phyloP scores from a whole-genome alignment of 2,797 vertebrate genomes.

The Kryptolebias ocellatus region DNA sequence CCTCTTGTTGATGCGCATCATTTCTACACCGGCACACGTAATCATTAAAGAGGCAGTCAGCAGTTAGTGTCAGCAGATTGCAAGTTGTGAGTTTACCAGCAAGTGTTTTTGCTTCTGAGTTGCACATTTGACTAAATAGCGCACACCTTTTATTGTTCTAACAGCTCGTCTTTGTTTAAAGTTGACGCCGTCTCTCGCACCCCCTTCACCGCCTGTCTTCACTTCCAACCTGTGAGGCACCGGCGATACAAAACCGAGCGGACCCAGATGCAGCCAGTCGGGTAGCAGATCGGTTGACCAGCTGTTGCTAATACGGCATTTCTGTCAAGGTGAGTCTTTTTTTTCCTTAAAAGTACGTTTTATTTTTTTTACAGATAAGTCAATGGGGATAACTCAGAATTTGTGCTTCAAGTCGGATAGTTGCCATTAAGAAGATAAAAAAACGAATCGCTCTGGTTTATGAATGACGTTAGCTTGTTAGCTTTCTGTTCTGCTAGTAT shows the following conservation, averaged over 20 bases:
- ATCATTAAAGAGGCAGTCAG: no score
- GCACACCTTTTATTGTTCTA: not conserved
- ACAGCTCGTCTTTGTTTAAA: not conserved
- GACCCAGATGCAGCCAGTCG: slow-evolving; percentile 20
- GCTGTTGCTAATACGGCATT: not conserved
- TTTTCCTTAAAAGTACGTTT: accelerated
- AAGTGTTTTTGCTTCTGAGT: no score
- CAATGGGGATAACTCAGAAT: accelerated
- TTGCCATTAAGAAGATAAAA: accelerated
- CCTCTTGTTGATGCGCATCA: not conserved
- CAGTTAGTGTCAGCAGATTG: no score
- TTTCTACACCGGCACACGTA: not conserved
- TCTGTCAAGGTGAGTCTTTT: slow-evolving; percentile 54
- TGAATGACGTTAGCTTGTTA: not conserved
- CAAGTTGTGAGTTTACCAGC: no score
- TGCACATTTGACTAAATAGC: no score
- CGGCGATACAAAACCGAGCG: not conserved
- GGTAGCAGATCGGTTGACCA: slow-evolving; percentile 16
- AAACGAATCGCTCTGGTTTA: not conserved
- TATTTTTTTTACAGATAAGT: accelerated
- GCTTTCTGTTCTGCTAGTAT: not conserved
- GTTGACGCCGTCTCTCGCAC: no score
- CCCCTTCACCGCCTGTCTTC: not conserved
- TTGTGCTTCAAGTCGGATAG: accelerated
- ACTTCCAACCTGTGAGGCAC: not conserved